Evolutionary conservation across 2,797 vertebrate genomes (phyloP).

Genomic region (Fundulus diaphanus): DNA sequence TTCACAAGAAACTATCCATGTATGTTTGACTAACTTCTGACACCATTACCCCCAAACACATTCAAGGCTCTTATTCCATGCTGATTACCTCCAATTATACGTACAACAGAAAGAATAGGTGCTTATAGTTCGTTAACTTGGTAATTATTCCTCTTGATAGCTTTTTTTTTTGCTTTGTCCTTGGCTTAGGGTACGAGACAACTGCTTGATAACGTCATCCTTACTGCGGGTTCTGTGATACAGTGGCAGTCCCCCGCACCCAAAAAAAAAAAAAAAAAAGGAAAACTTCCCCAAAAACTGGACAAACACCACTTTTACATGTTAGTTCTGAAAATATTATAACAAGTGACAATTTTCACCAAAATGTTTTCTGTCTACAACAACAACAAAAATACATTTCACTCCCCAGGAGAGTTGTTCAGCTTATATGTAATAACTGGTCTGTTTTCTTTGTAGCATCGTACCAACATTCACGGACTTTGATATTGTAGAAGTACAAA

Average conservation of each 20-base stretch:
- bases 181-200: slow-evolving; percentile 64
- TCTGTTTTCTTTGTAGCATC: slow-evolving; percentile 70
- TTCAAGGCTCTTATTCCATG: slow-evolving; percentile 75
- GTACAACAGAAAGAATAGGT: slow-evolving; percentile 49
- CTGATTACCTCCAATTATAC: slow-evolving; percentile 41
- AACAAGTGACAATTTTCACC: slow-evolving; percentile 67
- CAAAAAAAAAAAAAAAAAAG: slow-evolving; percentile 50
- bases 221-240: slow-evolving; percentile 51
- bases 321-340: slow-evolving; percentile 74
- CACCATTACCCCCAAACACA: slow-evolving; percentile 68
- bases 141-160: slow-evolving; percentile 21
- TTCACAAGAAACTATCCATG: slow-evolving; percentile 59
- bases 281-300: slow-evolving; percentile 37
- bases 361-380: slow-evolving; percentile 65
- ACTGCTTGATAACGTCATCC: slow-evolving; percentile 47
- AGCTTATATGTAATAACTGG: slow-evolving; percentile 79
- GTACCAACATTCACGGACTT: slow-evolving; percentile 85
- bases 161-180: slow-evolving; percentile 56
- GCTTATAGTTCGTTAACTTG: slow-evolving; percentile 18
- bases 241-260: too few relatives aligned
- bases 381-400: slow-evolving; percentile 63
- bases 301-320: slow-evolving; percentile 67
- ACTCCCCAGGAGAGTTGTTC: slow-evolving; percentile 72
- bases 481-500: slow-evolving; percentile 85
- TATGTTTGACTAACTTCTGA: slow-evolving; percentile 47